Conservation (phyloP, 2,113 vertebrate genomes). For the Zosterops japonicus region DNA sequence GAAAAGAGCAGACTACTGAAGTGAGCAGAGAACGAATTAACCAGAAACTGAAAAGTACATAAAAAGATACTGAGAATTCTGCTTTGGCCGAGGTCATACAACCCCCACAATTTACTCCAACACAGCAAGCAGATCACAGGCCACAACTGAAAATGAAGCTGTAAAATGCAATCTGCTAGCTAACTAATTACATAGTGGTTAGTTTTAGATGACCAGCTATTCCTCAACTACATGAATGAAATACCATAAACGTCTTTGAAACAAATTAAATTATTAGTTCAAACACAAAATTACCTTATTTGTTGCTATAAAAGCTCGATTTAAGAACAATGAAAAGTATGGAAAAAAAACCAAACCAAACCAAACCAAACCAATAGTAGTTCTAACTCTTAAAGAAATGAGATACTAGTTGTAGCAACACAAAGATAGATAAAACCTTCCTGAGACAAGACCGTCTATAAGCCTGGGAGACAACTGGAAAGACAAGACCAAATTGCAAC, state of each 20-base stretch:
- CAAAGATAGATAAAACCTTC: not conserved
- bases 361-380: not conserved
- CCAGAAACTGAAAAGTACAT: not conserved
- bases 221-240: not conserved
- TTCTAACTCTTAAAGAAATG: not conserved
- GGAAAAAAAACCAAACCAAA: not conserved
- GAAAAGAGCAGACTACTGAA: not conserved
- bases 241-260: not conserved
- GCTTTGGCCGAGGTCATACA: not conserved
- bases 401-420: not conserved
- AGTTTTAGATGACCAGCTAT: not conserved
- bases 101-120: not conserved
- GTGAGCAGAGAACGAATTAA: not conserved
- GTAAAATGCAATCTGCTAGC: not conserved
- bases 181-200: not conserved
- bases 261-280: not conserved
- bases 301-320: not conserved
- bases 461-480: not conserved
- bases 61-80: not conserved
- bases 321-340: not conserved
- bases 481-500: conserved; percentile 11
- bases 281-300: not conserved
- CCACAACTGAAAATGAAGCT: not conserved
- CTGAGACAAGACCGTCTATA: not conserved
- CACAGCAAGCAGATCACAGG: not conserved